Evolutionary conservation across 2,113 vertebrate genomes (phyloP), one percentile per base, ranked within the genome.

Genomic region (Sorex fumeus): DNA sequence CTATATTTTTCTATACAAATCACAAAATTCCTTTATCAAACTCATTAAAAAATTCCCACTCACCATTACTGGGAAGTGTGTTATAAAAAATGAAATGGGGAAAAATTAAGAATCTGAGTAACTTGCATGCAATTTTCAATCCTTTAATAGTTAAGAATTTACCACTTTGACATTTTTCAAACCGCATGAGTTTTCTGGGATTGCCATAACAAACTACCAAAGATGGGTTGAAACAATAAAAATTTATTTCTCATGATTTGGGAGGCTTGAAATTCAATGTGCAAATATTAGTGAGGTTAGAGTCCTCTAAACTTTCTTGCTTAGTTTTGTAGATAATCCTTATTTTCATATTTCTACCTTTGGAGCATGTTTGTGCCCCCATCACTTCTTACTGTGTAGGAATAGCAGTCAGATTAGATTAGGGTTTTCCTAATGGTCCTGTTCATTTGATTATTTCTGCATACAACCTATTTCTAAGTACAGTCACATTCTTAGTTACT

Each of bases 91-190:
- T 50, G 47, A 89, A 84, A 69, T 43, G 23, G 30, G 15, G 27
- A 57, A n/a, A 40, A 82, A n/a, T 57, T 19, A 43, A 71, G 43
- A 75, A 40, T 2, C 2, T 66, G 23, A 4, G 30, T 80, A 57
- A 87, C 0, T 7, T 50, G 16, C 47, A 0, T 64, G 18, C 15
- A 66, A 25, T 93, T 13, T 50, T 12, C 91, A 64, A 60, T 25
- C 32, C 47, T 79, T 91, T 53, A 81, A 87, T 84, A 85, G 30
- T 62, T 3, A 71, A 78, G 32, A 64, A 74, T 27, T 69, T 23
- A 45, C 32, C 18, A 8, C 3, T 8, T 15, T 72, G 36, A 81
- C 2, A 8, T 76, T 72, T 71, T 62, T 40, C 74, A 72, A 64
- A 64, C 23, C 19, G 2, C 28, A 27, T 45, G 25, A 75, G 10